Evolutionary conservation across 92 coral and sea anemone genomes (phyloP).

Genomic region (Nematostella vectensis): DNA sequence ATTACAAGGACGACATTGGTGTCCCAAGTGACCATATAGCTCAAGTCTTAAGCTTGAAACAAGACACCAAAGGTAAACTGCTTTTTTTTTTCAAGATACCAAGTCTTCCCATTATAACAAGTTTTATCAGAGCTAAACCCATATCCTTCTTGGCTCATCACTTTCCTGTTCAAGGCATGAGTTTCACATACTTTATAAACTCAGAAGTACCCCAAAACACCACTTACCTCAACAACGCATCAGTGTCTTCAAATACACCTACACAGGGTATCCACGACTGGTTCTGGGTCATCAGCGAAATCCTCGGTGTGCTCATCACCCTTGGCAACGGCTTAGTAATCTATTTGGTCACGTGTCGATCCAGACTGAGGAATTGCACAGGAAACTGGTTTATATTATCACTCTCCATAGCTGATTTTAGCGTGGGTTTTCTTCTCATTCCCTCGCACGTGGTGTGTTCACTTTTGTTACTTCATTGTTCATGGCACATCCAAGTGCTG

Average conservation of each 20-base stretch:
- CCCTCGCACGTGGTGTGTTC: constrained; percentile 26
- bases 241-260: too few relatives aligned
- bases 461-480: constrained; percentile 19
- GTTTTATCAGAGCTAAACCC: background rate
- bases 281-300: constrained; percentile 6
- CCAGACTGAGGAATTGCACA: constrained; percentile 6
- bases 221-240: too few relatives aligned
- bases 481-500: constrained; percentile 15
- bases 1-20: too few relatives aligned
- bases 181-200: too few relatives aligned
- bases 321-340: constrained; percentile 27
- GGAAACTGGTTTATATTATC: constrained; percentile 40
- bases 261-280: background rate
- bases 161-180: too few relatives aligned
- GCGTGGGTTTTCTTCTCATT: constrained; percentile 23
- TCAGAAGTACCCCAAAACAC: too few relatives aligned
- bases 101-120: background rate
- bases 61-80: too few relatives aligned
- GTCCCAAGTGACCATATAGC: too few relatives aligned
- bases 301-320: constrained; percentile 5
- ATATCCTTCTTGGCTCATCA: too few relatives aligned
- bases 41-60: too few relatives aligned
- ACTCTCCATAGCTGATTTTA: constrained; percentile 19
- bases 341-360: constrained; percentile 11
- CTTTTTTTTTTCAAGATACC: too few relatives aligned